These are phyloP conservation scores for Eumacrocentrus americanus DNA, from an alignment of 2,888 invertebrate genomes.

Conservation along the genomic window DNA sequence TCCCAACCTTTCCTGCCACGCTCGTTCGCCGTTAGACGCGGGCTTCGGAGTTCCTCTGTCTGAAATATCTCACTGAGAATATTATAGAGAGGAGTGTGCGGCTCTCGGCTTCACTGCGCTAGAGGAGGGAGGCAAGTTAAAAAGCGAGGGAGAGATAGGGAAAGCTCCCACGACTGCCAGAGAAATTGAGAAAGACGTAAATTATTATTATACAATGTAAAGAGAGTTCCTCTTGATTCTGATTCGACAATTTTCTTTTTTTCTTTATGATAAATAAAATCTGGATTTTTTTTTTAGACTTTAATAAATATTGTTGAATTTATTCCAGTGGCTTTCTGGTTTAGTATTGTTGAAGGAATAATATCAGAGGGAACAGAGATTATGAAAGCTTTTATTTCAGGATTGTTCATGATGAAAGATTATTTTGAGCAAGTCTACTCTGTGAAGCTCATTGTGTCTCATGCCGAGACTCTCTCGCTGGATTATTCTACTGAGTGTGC, in stretches of 20 bases:
- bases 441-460: no score
- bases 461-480: no score
- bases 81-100: constrained; percentile 50
- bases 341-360: no score
- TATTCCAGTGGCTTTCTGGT: neutral
- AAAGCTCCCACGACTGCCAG: constrained; percentile 21
- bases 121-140: constrained; percentile 13
- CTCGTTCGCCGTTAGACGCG: constrained; percentile 39
- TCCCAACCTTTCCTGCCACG: constrained; percentile 30
- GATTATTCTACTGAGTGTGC: no score
- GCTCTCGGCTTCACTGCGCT: constrained; percentile 39
- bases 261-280: neutral
- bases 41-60: constrained; percentile 44
- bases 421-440: no score
- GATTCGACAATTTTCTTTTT: neutral
- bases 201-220: constrained; percentile 23
- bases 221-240: neutral
- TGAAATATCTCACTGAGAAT: constrained; percentile 56
- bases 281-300: constrained; percentile 6
- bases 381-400: no score
- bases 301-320: constrained; percentile 1
- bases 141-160: constrained; percentile 26
- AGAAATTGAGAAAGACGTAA: constrained; percentile 32
- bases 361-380: no score
- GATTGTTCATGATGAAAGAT: no score